These are phyloP conservation scores for Tribolium madens DNA, from an alignment of 1,140 invertebrate species.

Conservation along the genomic window DNA sequence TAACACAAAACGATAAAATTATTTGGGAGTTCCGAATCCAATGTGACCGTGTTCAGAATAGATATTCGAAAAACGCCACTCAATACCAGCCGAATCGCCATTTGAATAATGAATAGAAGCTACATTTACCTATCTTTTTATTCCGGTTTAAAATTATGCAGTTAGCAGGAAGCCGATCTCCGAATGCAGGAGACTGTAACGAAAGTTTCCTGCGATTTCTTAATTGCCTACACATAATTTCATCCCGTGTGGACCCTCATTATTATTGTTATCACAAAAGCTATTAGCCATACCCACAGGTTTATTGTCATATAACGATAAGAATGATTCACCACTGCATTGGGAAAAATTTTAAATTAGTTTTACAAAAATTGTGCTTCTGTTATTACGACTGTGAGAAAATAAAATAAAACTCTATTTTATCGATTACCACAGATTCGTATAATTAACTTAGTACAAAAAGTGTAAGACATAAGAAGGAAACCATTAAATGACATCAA, in stretches of 20 bases:
- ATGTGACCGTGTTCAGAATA: conserved; percentile 27
- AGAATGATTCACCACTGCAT: no score
- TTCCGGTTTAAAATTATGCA: conserved; percentile 1
- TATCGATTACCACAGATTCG: no score
- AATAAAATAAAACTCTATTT: no score
- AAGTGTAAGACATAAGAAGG: background rate
- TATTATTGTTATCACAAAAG: background rate
- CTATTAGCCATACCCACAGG: background rate
- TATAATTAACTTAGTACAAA: no score
- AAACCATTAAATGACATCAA: background rate
- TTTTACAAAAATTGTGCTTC: no score
- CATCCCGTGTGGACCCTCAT: background rate
- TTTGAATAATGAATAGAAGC: conserved; percentile 33
- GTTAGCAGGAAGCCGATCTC: background rate
- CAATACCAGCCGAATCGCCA: conserved; percentile 25
- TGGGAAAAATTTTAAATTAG: no score
- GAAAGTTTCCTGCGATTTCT: background rate
- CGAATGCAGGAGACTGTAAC: background rate
- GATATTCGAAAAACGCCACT: conserved; percentile 35
- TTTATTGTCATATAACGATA: background rate
- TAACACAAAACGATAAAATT: conserved; percentile 38
- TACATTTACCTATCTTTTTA: conserved; percentile 24
- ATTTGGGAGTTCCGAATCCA: conserved; percentile 31
- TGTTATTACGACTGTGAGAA: no score
- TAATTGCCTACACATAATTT: background rate